Base-by-base conservation (phyloP, 2,888 invertebrate species). In the Chrysolina oricalcia region DNA sequence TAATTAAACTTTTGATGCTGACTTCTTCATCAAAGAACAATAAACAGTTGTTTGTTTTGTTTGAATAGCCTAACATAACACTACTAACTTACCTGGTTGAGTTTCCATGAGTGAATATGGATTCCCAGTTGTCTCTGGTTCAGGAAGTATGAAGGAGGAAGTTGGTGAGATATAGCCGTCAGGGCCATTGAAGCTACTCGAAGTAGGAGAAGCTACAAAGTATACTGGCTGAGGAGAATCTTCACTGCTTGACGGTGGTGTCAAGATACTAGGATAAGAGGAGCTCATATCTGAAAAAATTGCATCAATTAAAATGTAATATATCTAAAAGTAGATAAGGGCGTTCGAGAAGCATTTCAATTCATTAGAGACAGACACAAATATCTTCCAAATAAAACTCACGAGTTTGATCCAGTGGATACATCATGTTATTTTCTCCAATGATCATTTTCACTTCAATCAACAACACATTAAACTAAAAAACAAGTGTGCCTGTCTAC, bases 241-340 rank as follows among this genome's bases (percentile, higher is more conserved):
- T 62, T 85, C 86, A 75, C 78, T 85, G 70, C 85, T 85, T 53
- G 87, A 86, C 2, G 87, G 87, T 6, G 87, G 87, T 19, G 87
- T 87, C 35, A 85, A 78, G 19, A 84, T 79, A 72, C 81, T 83
- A 5, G 86, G 85, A 79, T 85, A 87, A 67, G 75, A 77, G 56
- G 75, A 77, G 56, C 75, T 78, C 84, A 84, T 85, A 75, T 80
- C 85, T 84, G 72, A 40, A 81, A 81, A 15, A 59, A 13, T 6
- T n/a, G 8, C 35, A 35, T 15, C 5, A 35, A 23, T 59, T 23
- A 35, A 59, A 59, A 15, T 15, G 13, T 46, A 46, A 70, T 46
- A 3, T 43, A 35, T 35, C 5, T 2, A 27, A 3, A 5, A 27
- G 27, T 27, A 27, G 6, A 35, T 35, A 4, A 35, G 8, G 6